Conservation (phyloP, 2,113 vertebrate genomes). For the Cisticola juncidis region DNA sequence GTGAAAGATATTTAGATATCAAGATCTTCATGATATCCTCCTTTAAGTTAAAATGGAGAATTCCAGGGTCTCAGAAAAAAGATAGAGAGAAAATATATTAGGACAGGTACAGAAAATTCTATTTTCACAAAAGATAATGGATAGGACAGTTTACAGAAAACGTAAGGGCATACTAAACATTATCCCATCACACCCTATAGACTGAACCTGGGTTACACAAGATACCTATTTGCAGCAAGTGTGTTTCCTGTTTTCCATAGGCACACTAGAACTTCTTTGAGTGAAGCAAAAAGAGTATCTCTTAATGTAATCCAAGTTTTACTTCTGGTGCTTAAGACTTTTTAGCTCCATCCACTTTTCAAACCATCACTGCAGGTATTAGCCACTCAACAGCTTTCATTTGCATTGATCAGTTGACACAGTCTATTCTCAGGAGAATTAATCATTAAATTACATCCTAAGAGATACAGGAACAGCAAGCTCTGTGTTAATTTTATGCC, state of each 20-base stretch:
- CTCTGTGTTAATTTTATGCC: slow-evolving; percentile 58
- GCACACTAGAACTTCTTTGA: not conserved
- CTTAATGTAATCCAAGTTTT: not conserved
- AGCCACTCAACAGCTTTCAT: slow-evolving; percentile 17
- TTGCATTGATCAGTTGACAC: slow-evolving; percentile 41
- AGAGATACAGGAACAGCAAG: slow-evolving; percentile 47
- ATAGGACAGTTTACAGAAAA: not conserved
- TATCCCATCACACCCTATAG: not conserved
- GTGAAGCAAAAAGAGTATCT: not conserved
- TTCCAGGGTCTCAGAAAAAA: not conserved
- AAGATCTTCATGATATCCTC: not conserved
- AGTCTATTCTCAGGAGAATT: slow-evolving; percentile 7
- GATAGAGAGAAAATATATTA: not conserved
- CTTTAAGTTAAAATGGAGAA: not conserved
- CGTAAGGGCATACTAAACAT: not conserved
- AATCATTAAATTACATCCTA: slow-evolving; percentile 39
- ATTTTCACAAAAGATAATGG: not conserved
- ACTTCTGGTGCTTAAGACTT: not conserved
- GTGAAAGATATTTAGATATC: not conserved
- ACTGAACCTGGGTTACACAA: not conserved
- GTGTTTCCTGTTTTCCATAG: not conserved
- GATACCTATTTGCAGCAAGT: not conserved
- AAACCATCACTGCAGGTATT: not conserved
- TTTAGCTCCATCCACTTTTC: not conserved
- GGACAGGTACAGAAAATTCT: not conserved